Percentiles rank a stretch among this genome's conserved stretches.
Evolutionary conservation across 2,797 vertebrate genomes (phyloP).

Genomic region (Melanotaenia boesemani): DNA sequence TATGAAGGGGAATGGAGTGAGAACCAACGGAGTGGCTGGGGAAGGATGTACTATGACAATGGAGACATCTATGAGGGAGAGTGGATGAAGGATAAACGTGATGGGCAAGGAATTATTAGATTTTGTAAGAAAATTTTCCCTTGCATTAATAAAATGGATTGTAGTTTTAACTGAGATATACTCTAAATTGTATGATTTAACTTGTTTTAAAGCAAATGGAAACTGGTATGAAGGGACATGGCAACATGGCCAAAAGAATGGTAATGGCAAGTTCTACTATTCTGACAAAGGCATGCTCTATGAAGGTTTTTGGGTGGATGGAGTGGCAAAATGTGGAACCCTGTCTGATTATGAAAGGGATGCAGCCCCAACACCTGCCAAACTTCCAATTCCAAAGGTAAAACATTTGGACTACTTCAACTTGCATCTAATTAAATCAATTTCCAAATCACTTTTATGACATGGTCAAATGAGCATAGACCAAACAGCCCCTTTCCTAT

Average conservation of each 20-base stretch:
- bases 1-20: conserved; percentile 92
- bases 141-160: conserved; percentile 6
- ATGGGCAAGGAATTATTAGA: conserved; percentile 85
- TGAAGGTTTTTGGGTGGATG: conserved; percentile 90
- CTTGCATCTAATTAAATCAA: not conserved
- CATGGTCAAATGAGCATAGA: not conserved
- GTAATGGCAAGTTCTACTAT: conserved; percentile 87
- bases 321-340: conserved; percentile 88
- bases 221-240: conserved; percentile 91
- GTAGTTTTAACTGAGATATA: not conserved
- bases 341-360: conserved; percentile 86
- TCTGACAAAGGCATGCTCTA: conserved; percentile 87
- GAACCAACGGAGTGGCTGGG: conserved; percentile 87
- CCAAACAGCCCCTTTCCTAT: not conserved
- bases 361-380: conserved; percentile 77
- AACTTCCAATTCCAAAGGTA: conserved; percentile 92
- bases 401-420: not conserved
- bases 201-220: conserved; percentile 83
- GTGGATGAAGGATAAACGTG: conserved; percentile 84
- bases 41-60: conserved; percentile 85
- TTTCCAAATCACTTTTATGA: not conserved
- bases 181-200: not conserved
- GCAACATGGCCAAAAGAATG: conserved; percentile 89
- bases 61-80: conserved; percentile 91
- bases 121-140: conserved; percentile 77